Base-by-base conservation (phyloP, 2,113 vertebrate species). In the Aegotheles bennettii region DNA sequence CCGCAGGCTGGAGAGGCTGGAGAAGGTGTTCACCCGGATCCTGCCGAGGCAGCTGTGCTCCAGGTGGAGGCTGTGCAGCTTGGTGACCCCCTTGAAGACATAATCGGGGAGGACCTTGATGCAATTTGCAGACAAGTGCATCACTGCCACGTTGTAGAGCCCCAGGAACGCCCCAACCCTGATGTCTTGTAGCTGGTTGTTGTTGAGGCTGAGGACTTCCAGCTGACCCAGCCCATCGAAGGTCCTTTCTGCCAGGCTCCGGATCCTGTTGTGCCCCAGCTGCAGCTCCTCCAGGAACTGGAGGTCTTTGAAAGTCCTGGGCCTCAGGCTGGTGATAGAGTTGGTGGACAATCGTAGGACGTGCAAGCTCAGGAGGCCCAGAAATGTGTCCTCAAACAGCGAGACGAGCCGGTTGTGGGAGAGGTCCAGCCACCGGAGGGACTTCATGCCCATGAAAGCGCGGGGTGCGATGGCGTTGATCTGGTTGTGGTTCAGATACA, bases 311-410 rank as follows among this genome's bases (percentile, higher is more conserved):
- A 99, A 99, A 15, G 98, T 99, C 76, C 98, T 98, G 15, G 98
- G 98, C 78, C 98, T 97, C 38, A 99, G 97, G 84, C 96, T 71
- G 13, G 65, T 26, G 14, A 99, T 98, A 35, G 98, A 98, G 16
- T 99, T 99, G 98, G 99, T 99, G 21, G 99, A 98, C 19, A 99
- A 93, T 29, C 99, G 98, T 60, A 99, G 98, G 5, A 99, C 99
- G 0, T 99, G 99, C 70, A 99, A 98, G 92, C 97, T 99, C 47
- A 97, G 97, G 43, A 99, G 98, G 29, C 99, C 98, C 3, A 98
- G 60, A 94, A 99, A 99, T 0, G 99, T 99, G 95, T 99, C 99
- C 31, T 99, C 99, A 4, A 98, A 98, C 13, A 99, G 97, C 2
- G 94, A 90, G 7, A 95, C 94, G 4, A 99, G 84, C 2, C 98